Base-by-base conservation (phyloP, 2,797 vertebrate species). In the Chiroxiphia lanceolata region DNA sequence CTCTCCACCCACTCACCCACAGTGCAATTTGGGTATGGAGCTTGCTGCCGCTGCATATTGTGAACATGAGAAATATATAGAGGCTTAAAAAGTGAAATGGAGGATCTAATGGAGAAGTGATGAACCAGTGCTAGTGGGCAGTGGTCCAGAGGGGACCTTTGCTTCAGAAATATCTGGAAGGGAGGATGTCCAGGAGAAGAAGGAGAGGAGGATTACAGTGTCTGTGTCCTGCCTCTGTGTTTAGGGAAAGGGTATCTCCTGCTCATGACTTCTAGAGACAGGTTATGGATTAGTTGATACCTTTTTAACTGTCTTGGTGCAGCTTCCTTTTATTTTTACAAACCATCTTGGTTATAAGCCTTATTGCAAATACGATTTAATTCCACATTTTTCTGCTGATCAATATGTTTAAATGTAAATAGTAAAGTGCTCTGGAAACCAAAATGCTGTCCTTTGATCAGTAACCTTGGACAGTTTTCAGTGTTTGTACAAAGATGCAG, bases 281-380 rank as follows among this genome's bases (percentile, higher is more conserved):
- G 2, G 3, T 11, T 63, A 34, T 42, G 38, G 40, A 68, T 83
- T 60, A 38, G 34, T 3, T 59, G 22, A 11, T 53, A 12, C 4
- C 9, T 45, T 82, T 83, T 87, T 56, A 21, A 45, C 48, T 21
- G 5, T 42, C 68, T 63, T 50, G 42, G 13, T 64, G 21, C 33
- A 40, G 17, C 79, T 94, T 92, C 57, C 64, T 78, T 83, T 68
- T 83, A 33, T 27, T 85, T 87, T 64, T 54, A 50, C 19, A 90
- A 78, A 29, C 6, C 6, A 2, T 13, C 27, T 60, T 91, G 19
- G 51, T 77, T 74, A 14, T 29, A 56, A 77, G 8, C 60, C 26
- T 36, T 80, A 34, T 40, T 74, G 44, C 48, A 86, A 36, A 18
- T 45, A 19, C 1, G 1, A 25, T 81, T 36, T 47, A 65, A 64